Percentiles rank a stretch among this genome's conserved stretches.
These are phyloP conservation scores for Aspidiotus destructor DNA, from an alignment of 2,888 invertebrate genomes.

Conservation along the genomic window DNA sequence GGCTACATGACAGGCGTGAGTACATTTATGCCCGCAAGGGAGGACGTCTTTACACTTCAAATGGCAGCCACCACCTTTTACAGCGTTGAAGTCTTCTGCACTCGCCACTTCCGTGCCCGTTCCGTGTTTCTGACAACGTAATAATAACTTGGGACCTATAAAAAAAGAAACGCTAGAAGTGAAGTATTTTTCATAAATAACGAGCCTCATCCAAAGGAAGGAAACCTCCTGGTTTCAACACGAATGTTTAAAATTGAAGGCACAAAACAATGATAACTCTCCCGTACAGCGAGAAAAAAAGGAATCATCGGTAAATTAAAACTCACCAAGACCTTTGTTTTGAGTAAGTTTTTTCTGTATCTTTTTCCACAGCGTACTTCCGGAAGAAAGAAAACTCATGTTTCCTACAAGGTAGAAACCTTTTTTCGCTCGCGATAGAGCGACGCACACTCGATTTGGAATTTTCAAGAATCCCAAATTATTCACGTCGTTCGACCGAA, in stretches of 20 bases:
- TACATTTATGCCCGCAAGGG: slow-evolving; percentile 55
- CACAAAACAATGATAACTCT: no score
- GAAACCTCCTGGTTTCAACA: no score
- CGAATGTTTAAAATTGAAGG: no score
- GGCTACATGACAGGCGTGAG: slow-evolving; percentile 50
- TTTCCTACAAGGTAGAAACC: slow-evolving; percentile 68
- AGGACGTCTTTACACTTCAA: slow-evolving; percentile 47
- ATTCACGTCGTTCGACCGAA: slow-evolving; percentile 58
- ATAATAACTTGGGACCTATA: slow-evolving; percentile 35
- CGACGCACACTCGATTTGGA: slow-evolving; percentile 65
- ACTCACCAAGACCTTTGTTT: no score
- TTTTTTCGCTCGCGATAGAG: slow-evolving; percentile 60
- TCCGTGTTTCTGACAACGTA: slow-evolving; percentile 49
- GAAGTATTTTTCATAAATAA: no score
- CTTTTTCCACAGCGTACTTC: slow-evolving; percentile 50
- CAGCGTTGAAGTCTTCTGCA: slow-evolving; percentile 36
- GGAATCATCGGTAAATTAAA: no score
- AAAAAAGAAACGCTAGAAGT: no score
- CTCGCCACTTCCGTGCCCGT: slow-evolving; percentile 42
- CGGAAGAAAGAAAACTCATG: slow-evolving; percentile 49
- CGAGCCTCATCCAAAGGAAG: no score
- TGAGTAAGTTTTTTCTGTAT: slow-evolving; percentile 39
- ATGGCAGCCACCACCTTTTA: slow-evolving; percentile 55
- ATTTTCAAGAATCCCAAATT: slow-evolving; percentile 61
- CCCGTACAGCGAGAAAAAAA: no score